Evolutionary conservation across 2,113 vertebrate genomes (phyloP).

Genomic region (Ceratotherium simum): DNA sequence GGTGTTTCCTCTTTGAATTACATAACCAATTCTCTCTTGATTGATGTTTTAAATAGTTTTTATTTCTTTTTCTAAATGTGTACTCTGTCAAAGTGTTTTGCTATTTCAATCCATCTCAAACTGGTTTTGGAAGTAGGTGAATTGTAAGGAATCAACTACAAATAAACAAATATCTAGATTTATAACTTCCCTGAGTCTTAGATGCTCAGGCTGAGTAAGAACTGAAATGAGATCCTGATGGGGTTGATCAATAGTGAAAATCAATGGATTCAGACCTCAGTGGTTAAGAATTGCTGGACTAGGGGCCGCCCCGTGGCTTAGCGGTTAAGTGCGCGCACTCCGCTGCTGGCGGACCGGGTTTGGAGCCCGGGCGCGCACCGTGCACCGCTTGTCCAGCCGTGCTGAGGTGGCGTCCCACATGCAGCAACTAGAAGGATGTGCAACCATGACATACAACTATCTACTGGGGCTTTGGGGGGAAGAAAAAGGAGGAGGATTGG

Average conservation of each 20-base stretch:
- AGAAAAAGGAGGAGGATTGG: too few species aligned
- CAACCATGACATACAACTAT: too few species aligned
- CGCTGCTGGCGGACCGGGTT: too few species aligned
- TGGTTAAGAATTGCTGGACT: background rate
- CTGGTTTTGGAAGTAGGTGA: slow-evolving; percentile 55
- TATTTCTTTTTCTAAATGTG: slow-evolving; percentile 72
- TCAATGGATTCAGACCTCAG: background rate
- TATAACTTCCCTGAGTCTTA: background rate
- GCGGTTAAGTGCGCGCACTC: too few species aligned
- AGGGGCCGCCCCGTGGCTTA: too few species aligned
- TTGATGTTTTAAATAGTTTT: slow-evolving; percentile 58
- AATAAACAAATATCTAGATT: slow-evolving; percentile 58
- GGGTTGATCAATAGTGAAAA: background rate
- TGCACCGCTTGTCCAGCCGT: too few species aligned
- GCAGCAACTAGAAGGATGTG: too few species aligned
- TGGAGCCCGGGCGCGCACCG: too few species aligned
- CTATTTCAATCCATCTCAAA: slow-evolving; percentile 55
- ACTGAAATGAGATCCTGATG: slow-evolving; percentile 7
- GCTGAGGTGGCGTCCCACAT: too few species aligned
- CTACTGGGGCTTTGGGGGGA: too few species aligned
- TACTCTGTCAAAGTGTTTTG: slow-evolving; percentile 52
- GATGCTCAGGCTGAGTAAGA: background rate
- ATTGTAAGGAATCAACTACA: slow-evolving; percentile 58
- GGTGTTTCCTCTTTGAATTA: slow-evolving; percentile 53
- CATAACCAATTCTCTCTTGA: slow-evolving; percentile 57